Base-by-base conservation (phyloP, 1,140 invertebrate genomes). In the Scaptomyza pallida region DNA sequence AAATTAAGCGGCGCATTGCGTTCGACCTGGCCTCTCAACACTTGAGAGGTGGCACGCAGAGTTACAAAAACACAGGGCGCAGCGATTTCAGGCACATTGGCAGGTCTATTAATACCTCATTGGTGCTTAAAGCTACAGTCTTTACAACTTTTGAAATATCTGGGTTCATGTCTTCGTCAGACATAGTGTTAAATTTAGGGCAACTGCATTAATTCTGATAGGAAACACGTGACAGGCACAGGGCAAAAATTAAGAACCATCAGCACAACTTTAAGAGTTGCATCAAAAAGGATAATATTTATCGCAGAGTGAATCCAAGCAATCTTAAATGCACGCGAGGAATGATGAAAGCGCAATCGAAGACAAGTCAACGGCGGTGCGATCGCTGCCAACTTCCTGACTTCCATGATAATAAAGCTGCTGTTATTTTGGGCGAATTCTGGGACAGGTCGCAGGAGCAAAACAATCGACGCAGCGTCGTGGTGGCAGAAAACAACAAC, bases 391-490 rank as follows among this genome's bases (percentile, higher is more conserved):
- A n/a, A 12, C 26, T 40, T 50, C 3, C n/a, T n/a, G 80, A 90
- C 12, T 69, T 74, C 33, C 63, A 85, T 16, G 72, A 78, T 0
- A 78, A 79, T 61, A 81, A 90, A 48, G 62, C 77, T 41, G 71
- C 60, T 41, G 64, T 72, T 33, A 26, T 73, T 35, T 59, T 86
- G 68, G 65, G 43, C 17, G 15, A 19, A 23, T 2, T 26, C 41
- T 26, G 60, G 63, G 35, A 76, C 65, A 40, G 89, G 89, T 8
- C 89, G 90, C 17, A 91, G 79, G 90, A 91, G 61, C 90, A 89
- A 10, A 91, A 91, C 52, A 91, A 91, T 70, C 88, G 90, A 15
- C 86, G 90, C 33, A 91, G 88, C 41, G 73, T 91, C 54, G 90
- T 91, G 47, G 91, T 89, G 90, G 91, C 82, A 78, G 86, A 40